Percentiles rank a stretch among this genome's conserved stretches.
Conservation (phyloP, 2,113 vertebrate genomes). For the Elephas maximus region DNA sequence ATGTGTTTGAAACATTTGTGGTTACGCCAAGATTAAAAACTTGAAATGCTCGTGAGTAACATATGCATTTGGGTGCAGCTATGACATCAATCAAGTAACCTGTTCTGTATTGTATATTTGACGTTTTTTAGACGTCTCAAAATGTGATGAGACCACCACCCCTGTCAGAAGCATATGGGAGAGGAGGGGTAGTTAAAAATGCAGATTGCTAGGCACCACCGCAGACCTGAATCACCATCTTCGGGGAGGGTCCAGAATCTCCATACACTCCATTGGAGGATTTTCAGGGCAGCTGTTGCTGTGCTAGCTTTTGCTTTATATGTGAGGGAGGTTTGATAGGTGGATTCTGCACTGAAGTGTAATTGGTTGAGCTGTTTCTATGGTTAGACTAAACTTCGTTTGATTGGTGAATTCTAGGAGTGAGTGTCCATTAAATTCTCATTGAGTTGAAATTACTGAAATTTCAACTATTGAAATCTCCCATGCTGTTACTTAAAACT, state of each 20-base stretch:
- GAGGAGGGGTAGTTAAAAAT: neutral
- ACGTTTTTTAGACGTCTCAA: neutral
- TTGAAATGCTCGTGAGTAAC: neutral
- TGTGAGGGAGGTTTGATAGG: slow-evolving; percentile 79
- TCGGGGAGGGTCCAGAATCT: neutral
- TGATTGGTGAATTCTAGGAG: slow-evolving; percentile 79
- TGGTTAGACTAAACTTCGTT: slow-evolving; percentile 62
- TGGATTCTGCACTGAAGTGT: slow-evolving; percentile 70
- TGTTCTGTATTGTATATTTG: slow-evolving; percentile 2
- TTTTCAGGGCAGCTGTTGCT: slow-evolving; percentile 78
- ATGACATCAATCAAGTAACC: neutral
- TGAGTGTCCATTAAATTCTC: slow-evolving; percentile 65
- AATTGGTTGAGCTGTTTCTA: slow-evolving; percentile 88
- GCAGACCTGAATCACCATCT: neutral
- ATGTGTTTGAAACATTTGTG: neutral
- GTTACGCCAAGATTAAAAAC: neutral
- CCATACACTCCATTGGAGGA: neutral
- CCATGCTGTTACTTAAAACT: neutral
- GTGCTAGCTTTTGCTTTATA: slow-evolving; percentile 71
- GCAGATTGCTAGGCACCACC: neutral
- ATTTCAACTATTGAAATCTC: slow-evolving; percentile 11
- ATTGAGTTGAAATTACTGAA: slow-evolving; percentile 15
- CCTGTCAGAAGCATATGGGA: neutral
- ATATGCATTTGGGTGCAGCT: neutral
- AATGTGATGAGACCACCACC: neutral